phyloP scores from a whole-genome alignment of 1,140 invertebrate genomes.

The Drosophila guanche region DNA sequence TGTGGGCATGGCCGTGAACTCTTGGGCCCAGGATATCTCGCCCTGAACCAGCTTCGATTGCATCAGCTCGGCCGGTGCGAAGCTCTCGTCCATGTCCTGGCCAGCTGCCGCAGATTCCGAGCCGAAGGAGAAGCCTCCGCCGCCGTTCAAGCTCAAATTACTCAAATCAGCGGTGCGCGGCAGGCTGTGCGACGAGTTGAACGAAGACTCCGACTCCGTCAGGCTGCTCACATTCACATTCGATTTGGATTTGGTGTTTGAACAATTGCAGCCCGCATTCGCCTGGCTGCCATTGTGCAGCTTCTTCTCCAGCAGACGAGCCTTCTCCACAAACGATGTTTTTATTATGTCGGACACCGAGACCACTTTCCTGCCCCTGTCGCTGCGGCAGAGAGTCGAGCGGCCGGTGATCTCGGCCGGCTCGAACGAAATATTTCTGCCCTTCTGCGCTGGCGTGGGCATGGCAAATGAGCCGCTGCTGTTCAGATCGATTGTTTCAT shows the following conservation, averaged over 20 bases:
- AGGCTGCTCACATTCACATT: conserved; percentile 6
- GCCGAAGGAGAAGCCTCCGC: conserved; percentile 65
- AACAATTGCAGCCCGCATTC: conserved; percentile 10
- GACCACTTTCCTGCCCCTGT: conserved; percentile 24
- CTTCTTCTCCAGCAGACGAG: conserved; percentile 58
- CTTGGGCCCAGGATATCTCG: conserved; percentile 79
- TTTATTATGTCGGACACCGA: conserved; percentile 69
- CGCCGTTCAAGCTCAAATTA: conserved; percentile 59
- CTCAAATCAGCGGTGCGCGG: conserved; percentile 75
- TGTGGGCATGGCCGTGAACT: conserved; percentile 71
- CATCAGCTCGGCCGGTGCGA: conserved; percentile 74
- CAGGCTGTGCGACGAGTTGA: conserved; percentile 60
- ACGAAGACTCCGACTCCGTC: conserved; percentile 40
- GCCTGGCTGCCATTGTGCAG: conserved; percentile 33
- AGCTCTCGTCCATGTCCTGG: conserved; percentile 60
- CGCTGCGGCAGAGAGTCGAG: conserved; percentile 56
- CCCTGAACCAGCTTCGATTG: conserved; percentile 70
- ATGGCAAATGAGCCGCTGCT: conserved; percentile 46
- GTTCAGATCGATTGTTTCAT: conserved; percentile 75
- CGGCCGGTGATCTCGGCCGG: conserved; percentile 76
- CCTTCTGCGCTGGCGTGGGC: conserved; percentile 36
- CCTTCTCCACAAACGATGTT: conserved; percentile 71
- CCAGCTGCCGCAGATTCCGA: conserved; percentile 20
- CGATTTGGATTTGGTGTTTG: conserved; percentile 11
- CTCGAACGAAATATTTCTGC: conserved; percentile 68